Conservation (phyloP, 2,888 invertebrate species). For the Luperina testacea region DNA sequence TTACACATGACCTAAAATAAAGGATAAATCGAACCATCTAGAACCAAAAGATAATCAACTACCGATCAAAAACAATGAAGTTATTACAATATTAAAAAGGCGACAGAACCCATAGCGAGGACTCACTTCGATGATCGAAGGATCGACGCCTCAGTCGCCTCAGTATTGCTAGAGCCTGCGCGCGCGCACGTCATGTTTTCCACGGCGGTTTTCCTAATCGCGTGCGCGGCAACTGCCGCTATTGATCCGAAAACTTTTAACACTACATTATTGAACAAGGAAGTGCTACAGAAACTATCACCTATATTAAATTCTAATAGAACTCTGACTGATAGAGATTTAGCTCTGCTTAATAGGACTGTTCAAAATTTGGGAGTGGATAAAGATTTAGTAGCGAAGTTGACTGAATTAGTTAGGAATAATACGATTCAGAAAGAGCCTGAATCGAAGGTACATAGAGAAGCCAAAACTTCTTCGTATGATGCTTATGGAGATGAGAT, state of each 20-base stretch:
- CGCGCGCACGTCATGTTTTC: conserved; percentile 80
- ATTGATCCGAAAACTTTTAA: conserved; percentile 70
- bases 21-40: conserved; percentile 53
- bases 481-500: conserved; percentile 70
- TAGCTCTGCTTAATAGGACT: conserved; percentile 77
- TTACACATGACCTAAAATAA: conserved; percentile 35
- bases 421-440: conserved; percentile 57
- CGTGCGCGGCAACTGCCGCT: conserved; percentile 77
- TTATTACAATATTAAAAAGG: conserved; percentile 77
- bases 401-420: conserved; percentile 73
- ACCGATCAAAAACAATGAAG: conserved; percentile 70
- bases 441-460: conserved; percentile 47
- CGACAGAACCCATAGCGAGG: conserved; percentile 60
- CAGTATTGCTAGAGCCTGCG: conserved; percentile 81
- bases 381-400: conserved; percentile 76
- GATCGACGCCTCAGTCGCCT: conserved; percentile 76
- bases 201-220: conserved; percentile 77
- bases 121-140: conserved; percentile 64
- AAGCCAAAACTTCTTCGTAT: conserved; percentile 72
- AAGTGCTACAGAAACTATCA: conserved; percentile 74
- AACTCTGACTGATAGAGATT: conserved; percentile 74
- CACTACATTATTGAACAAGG: conserved; percentile 74
- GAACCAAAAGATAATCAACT: conserved; percentile 47
- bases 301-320: conserved; percentile 74
- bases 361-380: conserved; percentile 76